Conservation (phyloP, 2,113 vertebrate genomes). For the Acanthochromis polyacanthus region DNA sequence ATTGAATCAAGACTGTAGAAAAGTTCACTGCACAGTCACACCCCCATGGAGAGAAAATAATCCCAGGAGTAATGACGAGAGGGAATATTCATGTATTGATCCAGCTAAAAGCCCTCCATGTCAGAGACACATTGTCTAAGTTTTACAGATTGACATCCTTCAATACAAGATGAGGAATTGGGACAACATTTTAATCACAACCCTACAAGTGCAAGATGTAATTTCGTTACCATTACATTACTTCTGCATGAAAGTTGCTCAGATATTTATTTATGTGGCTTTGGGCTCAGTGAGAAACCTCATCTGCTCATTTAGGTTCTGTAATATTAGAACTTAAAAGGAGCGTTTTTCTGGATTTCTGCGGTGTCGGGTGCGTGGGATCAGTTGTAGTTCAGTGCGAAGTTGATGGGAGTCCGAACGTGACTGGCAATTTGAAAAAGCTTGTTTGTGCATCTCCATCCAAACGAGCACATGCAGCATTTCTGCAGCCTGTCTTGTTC, state of each 20-base stretch:
- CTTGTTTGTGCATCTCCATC: conserved; percentile 19
- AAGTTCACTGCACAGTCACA: conserved; percentile 52
- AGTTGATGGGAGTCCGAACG: conserved; percentile 18
- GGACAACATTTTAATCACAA: conserved; percentile 37
- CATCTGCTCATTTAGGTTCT: conserved; percentile 32
- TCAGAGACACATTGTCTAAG: conserved; percentile 34
- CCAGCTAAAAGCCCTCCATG: conserved; percentile 58
- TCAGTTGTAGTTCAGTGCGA: conserved; percentile 36
- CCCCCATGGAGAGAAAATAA: conserved; percentile 25
- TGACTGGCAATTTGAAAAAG: conserved; percentile 14
- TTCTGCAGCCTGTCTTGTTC: neutral
- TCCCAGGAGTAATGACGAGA: conserved; percentile 46
- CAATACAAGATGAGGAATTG: conserved; percentile 29
- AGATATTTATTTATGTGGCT: conserved; percentile 28
- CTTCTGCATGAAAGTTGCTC: conserved; percentile 28
- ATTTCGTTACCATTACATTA: conserved; percentile 43
- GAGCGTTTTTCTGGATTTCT: neutral
- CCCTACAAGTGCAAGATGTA: conserved; percentile 14
- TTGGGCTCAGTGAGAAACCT: conserved; percentile 18
- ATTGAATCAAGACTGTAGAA: conserved; percentile 42
- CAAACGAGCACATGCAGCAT: conserved; percentile 1
- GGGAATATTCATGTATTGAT: conserved; percentile 65
- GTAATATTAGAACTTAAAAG: conserved; percentile 24
- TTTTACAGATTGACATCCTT: conserved; percentile 41
- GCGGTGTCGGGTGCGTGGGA: neutral